Base-by-base conservation (phyloP, 2,888 invertebrate genomes). In the Adelphocoris suturalis region DNA sequence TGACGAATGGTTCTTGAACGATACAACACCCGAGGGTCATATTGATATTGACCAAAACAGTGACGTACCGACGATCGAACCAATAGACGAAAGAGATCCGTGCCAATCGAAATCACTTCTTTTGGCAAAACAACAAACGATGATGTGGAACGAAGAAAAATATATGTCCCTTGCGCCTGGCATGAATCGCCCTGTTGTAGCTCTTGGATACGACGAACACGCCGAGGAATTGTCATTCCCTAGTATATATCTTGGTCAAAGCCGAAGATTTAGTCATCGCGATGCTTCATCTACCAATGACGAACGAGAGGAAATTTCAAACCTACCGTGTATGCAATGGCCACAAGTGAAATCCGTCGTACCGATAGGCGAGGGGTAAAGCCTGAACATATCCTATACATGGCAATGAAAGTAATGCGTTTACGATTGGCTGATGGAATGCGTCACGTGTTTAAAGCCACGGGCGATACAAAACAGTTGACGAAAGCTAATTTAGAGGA, bases 391-490 rank as follows among this genome's bases (percentile, higher is more conserved):
- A n/a, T n/a, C n/a, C n/a, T n/a, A n/a, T n/a, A n/a, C n/a, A n/a
- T n/a, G n/a, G n/a, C n/a, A n/a, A n/a, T n/a, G n/a, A n/a, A n/a
- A n/a, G n/a, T n/a, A n/a, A n/a, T n/a, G n/a, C n/a, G n/a, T n/a
- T n/a, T n/a, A n/a, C n/a, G n/a, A n/a, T n/a, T n/a, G n/a, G n/a
- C n/a, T n/a, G n/a, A n/a, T n/a, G n/a, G n/a, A n/a, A n/a, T n/a
- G n/a, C n/a, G n/a, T n/a, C n/a, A n/a, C n/a, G n/a, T n/a, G n/a
- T n/a, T n/a, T n/a, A n/a, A n/a, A n/a, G n/a, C n/a, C n/a, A n/a
- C n/a, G n/a, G n/a, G 9, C 16, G 81, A 46, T 13, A 75, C 86
- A 16, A 84, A 91, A 19, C 2, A 93, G 89, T 92, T 94, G 82
- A 93, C 93, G 91, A 91, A 93, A 11, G 48, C 48, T 48, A 76